phyloP scores from a whole-genome alignment of 2,113 vertebrate species.

The Muntiacus muntjak region DNA sequence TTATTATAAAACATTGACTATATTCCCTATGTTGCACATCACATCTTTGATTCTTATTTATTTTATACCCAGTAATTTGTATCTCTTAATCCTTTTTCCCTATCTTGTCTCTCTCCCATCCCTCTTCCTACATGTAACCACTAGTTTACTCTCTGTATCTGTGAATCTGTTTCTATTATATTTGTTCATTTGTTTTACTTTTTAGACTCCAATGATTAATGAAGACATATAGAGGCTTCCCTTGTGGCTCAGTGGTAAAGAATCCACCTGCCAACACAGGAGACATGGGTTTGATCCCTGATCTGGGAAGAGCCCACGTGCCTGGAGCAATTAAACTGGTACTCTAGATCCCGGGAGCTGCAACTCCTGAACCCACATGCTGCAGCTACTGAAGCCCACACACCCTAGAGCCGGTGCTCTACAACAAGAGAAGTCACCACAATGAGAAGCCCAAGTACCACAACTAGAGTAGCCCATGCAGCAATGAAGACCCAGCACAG shows the following conservation, averaged over 20 bases:
- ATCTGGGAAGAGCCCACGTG: neutral
- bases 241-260: neutral
- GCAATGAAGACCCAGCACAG: neutral
- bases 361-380: neutral
- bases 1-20: neutral
- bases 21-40: neutral
- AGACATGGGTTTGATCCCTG: neutral
- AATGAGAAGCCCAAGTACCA: neutral
- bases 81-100: neutral
- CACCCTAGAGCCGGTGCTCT: fast-evolving
- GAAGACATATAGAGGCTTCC: neutral
- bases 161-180: neutral
- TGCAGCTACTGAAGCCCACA: neutral
- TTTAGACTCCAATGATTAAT: neutral
- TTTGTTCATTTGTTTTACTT: neutral
- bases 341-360: neutral
- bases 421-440: neutral
- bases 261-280: neutral
- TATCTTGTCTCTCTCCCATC: neutral
- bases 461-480: neutral
- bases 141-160: neutral
- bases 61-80: neutral
- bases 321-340: neutral
- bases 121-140: neutral
- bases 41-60: neutral